Percentiles rank a stretch among this genome's conserved stretches.
phyloP scores from a whole-genome alignment of 2,113 vertebrate genomes.

The Porphyrio hochstetteri region DNA sequence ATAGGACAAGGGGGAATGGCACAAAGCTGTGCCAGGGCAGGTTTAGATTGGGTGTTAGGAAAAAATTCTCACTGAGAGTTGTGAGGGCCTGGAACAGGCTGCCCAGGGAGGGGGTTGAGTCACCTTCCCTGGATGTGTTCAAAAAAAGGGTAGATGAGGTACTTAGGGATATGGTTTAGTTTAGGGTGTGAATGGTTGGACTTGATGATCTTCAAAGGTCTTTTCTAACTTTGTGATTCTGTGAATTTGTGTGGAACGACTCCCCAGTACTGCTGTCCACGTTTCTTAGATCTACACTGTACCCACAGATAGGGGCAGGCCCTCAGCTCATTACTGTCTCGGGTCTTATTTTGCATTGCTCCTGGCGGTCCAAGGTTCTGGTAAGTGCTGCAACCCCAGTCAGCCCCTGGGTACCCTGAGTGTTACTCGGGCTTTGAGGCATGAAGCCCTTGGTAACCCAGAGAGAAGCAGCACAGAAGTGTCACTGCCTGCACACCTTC shows the following conservation, averaged over 20 bases:
- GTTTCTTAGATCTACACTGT: rapidly evolving
- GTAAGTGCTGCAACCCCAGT: not conserved
- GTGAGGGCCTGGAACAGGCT: too few relatives aligned
- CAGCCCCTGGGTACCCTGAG: not conserved
- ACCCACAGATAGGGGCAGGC: not conserved
- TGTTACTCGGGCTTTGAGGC: not conserved
- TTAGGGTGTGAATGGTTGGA: too few relatives aligned
- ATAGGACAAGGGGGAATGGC: too few relatives aligned
- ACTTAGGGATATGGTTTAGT: too few relatives aligned
- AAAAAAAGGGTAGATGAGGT: too few relatives aligned
- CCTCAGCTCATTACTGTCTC: not conserved
- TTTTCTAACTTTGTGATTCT: too few relatives aligned
- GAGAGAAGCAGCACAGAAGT: not conserved
- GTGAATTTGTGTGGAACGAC: not conserved
- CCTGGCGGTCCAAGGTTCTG: not conserved
- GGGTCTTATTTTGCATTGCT: not conserved
- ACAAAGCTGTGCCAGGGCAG: too few relatives aligned
- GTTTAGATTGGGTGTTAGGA: too few relatives aligned
- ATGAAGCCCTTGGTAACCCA: rapidly evolving
- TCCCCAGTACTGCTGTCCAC: not conserved
- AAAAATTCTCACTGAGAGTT: too few relatives aligned
- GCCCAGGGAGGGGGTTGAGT: too few relatives aligned
- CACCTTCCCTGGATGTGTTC: too few relatives aligned
- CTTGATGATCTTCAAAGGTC: too few relatives aligned
- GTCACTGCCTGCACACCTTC: not conserved